A percentile compares a stretch with the other conserved stretches of the same genome.
Conservation (phyloP, 2,797 vertebrate genomes). For the Rhinoraja longicauda region DNA sequence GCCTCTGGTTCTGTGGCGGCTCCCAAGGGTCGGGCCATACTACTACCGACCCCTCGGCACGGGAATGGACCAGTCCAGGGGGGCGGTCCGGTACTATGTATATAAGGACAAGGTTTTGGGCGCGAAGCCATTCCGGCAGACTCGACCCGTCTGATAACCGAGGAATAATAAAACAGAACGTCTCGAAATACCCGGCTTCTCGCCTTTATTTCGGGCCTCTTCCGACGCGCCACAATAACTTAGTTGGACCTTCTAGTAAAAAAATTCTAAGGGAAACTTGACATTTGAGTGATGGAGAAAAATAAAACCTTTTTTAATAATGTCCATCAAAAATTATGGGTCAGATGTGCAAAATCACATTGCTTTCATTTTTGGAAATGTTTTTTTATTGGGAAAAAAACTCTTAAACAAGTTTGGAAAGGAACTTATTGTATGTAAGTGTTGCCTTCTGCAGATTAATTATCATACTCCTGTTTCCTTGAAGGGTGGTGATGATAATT, state of each 20-base stretch:
- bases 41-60: no score
- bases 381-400: not conserved
- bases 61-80: no score
- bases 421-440: not conserved
- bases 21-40: no score
- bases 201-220: no score
- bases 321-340: not conserved
- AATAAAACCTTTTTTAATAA: not conserved
- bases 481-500: not conserved
- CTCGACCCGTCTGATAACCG: no score
- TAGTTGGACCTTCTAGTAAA: not conserved
- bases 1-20: no score
- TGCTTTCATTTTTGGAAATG: not conserved
- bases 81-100: no score
- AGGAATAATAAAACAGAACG: no score
- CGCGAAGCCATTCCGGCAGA: no score
- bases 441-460: not conserved
- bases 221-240: no score
- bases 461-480: not conserved
- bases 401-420: not conserved
- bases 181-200: no score
- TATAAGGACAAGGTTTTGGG: no score
- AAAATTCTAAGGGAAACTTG: not conserved
- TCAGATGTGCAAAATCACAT: not conserved
- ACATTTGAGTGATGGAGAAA: slow-evolving; percentile 24